phyloP scores from a whole-genome alignment of 2,888 invertebrate species.

The Melanophora roralis region DNA sequence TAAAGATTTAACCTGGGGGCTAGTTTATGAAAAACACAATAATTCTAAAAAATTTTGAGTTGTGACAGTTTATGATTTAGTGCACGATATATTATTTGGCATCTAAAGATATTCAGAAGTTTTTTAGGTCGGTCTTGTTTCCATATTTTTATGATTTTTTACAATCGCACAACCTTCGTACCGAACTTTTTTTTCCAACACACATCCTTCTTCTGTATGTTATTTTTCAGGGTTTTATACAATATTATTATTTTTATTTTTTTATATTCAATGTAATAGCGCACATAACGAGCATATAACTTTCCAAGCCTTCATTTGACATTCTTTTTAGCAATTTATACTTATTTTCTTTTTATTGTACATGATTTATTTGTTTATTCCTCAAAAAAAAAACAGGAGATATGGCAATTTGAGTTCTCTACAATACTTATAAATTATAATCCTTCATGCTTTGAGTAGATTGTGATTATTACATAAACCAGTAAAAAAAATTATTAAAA shows the following conservation, averaged over 20 bases:
- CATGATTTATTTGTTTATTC: constrained; percentile 34
- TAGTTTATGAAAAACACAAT: too few species aligned
- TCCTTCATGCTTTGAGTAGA: background rate
- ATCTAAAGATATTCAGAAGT: too few species aligned
- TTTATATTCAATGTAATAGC: background rate
- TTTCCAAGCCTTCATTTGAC: constrained; percentile 23
- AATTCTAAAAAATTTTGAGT: too few species aligned
- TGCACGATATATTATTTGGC: too few species aligned
- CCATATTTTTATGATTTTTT: too few species aligned
- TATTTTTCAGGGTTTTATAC: too few species aligned
- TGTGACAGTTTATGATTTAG: too few species aligned
- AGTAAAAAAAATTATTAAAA: constrained; percentile 30
- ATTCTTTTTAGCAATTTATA: constrained; percentile 36
- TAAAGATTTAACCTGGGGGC: too few species aligned
- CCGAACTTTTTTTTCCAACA: too few species aligned
- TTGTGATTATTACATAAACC: constrained; percentile 18
- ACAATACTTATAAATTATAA: constrained; percentile 16
- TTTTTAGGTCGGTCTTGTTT: too few species aligned
- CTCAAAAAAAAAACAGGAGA: background rate
- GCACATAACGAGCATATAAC: background rate
- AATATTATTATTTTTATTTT: background rate
- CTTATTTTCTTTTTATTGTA: constrained; percentile 37
- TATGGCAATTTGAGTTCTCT: background rate
- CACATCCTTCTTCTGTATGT: too few species aligned
- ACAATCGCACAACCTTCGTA: too few species aligned